phyloP scores from a whole-genome alignment of 2,797 vertebrate species.

The Petrocephalus sullivani region DNA sequence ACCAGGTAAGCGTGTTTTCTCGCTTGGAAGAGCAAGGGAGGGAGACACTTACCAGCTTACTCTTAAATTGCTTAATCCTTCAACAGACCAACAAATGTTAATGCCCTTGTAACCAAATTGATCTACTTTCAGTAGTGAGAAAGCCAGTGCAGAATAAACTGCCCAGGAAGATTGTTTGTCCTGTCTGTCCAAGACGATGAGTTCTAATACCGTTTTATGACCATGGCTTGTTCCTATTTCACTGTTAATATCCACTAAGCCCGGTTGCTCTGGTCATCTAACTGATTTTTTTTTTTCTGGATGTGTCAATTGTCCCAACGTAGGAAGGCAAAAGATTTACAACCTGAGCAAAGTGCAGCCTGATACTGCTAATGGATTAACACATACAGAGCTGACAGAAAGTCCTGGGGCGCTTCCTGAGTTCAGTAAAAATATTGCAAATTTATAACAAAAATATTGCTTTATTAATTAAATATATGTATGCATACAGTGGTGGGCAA shows the following conservation, averaged over 20 bases:
- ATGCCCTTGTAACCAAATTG: conserved; percentile 64
- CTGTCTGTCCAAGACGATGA: not conserved
- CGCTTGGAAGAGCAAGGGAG: conserved; percentile 46
- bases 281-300: not conserved
- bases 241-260: not conserved
- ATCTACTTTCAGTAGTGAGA: conserved; percentile 52
- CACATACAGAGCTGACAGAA: not conserved
- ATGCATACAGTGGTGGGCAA: too few species aligned
- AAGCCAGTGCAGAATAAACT: not conserved
- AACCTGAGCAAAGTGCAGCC: not conserved
- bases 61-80: conserved; percentile 68
- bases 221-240: not conserved
- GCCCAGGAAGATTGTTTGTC: not conserved
- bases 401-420: too few species aligned
- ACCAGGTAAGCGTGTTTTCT: conserved; percentile 54
- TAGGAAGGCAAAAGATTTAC: not conserved
- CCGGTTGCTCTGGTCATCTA: not conserved
- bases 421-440: not conserved
- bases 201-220: not conserved
- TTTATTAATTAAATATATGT: not conserved
- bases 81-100: conserved; percentile 54
- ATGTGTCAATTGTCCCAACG: not conserved
- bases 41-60: conserved; percentile 61
- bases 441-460: not conserved
- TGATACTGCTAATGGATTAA: not conserved